phyloP scores from a whole-genome alignment of 2,113 vertebrate species.

The Condylura cristata region DNA sequence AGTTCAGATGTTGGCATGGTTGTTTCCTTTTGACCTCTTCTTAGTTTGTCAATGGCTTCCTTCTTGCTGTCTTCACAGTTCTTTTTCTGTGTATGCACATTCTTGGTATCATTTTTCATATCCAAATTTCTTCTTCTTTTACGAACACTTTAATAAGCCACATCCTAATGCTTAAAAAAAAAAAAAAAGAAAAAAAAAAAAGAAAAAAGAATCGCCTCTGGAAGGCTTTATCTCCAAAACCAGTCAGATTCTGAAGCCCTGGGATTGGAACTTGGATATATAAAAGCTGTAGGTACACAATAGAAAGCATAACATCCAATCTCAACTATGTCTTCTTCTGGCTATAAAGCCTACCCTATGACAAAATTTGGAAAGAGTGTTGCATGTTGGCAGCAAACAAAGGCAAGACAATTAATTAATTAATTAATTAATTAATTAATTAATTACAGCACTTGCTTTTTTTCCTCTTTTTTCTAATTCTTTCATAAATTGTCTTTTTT shows the following conservation, averaged over 20 bases:
- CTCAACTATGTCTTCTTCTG: background rate
- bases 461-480: too few species aligned
- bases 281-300: background rate
- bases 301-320: background rate
- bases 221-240: background rate
- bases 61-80: background rate
- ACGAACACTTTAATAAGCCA: background rate
- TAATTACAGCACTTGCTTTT: background rate
- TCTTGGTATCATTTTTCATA: background rate
- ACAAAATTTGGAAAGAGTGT: background rate
- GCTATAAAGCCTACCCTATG: background rate
- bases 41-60: background rate
- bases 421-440: too few species aligned
- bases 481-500: too few species aligned
- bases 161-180: too few species aligned
- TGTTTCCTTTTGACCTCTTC: background rate
- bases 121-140: background rate
- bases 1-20: background rate
- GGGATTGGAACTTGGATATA: background rate
- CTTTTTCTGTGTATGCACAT: background rate
- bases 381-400: background rate
- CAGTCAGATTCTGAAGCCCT: background rate
- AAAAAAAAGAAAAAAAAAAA: too few species aligned
- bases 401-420: background rate
- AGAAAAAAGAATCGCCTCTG: too few species aligned